Evolutionary conservation across 2,113 vertebrate genomes (phyloP).

Genomic region (Mixornis gularis): DNA sequence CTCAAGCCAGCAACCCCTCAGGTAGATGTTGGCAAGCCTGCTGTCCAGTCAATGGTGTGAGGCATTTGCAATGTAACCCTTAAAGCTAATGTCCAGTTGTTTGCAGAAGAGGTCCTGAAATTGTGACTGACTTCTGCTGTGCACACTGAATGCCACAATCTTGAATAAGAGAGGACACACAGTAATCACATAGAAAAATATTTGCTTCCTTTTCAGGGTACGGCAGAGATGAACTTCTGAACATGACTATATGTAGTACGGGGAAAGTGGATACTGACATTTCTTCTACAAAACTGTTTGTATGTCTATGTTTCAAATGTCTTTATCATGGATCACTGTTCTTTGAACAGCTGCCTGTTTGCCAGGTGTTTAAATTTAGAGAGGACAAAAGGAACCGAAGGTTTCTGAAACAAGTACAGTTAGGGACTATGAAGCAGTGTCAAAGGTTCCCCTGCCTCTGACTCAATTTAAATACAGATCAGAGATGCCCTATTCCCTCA

Average conservation of each 20-base stretch:
- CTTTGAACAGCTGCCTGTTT: background rate
- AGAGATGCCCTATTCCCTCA: background rate
- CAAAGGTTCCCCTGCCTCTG: background rate
- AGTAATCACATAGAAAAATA: background rate
- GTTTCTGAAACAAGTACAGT: background rate
- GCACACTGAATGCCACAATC: background rate
- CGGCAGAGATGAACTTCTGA: background rate
- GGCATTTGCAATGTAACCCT: background rate
- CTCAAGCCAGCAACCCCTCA: background rate
- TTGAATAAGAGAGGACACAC: background rate
- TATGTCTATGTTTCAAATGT: background rate
- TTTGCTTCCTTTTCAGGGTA: background rate
- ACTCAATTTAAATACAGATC: background rate
- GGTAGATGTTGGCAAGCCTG: background rate
- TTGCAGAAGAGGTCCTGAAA: background rate
- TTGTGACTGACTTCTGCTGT: background rate
- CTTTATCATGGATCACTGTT: background rate
- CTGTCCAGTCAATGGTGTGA: background rate
- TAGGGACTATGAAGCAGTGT: background rate
- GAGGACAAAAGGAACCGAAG: background rate
- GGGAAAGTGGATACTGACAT: background rate
- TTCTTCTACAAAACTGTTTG: background rate
- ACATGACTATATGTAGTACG: accelerated
- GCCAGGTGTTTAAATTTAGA: background rate
- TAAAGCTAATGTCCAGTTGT: background rate